Conservation (phyloP, 64 coral and sea anemone genomes). For the Hydrozoanthus tunicans region DNA sequence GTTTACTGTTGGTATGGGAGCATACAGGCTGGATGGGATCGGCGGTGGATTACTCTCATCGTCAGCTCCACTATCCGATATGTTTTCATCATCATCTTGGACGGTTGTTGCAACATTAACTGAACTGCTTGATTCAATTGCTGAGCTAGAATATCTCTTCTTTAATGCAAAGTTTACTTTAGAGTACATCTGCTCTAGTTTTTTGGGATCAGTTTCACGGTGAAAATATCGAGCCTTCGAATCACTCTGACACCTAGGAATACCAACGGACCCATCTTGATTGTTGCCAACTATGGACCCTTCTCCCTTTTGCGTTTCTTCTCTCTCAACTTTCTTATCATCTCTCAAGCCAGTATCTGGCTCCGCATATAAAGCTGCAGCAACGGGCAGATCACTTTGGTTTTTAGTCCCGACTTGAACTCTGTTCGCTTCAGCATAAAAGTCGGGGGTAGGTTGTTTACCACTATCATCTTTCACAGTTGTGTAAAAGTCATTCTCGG, state of each 20-base stretch:
- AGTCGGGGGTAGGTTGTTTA: not conserved
- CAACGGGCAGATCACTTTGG: not conserved
- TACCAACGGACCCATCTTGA: not conserved
- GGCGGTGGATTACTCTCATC: conserved; percentile 24
- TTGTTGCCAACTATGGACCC: not conserved
- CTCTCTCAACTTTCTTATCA: not conserved
- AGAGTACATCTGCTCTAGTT: conserved; percentile 47
- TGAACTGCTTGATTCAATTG: not conserved
- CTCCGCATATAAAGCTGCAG: conserved; percentile 1
- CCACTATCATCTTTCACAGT: not conserved
- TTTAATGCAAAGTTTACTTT: conserved; percentile 34
- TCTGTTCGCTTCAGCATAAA: conserved; percentile 37
- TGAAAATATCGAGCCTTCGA: conserved; percentile 6
- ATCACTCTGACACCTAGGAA: not conserved
- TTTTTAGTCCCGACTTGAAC: not conserved
- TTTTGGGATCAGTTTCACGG: conserved; percentile 39
- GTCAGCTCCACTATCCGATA: not conserved
- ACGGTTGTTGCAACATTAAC: not conserved
- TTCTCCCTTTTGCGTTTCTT: not conserved
- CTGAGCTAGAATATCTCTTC: not conserved
- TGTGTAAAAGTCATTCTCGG: conserved; percentile 8
- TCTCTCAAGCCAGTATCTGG: not conserved
- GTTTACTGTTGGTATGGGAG: not conserved
- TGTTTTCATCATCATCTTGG: not conserved
- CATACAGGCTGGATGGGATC: conserved; percentile 21